Evolutionary conservation across 2,888 invertebrate genomes (phyloP).

Genomic region (Nomada lathburiana): DNA sequence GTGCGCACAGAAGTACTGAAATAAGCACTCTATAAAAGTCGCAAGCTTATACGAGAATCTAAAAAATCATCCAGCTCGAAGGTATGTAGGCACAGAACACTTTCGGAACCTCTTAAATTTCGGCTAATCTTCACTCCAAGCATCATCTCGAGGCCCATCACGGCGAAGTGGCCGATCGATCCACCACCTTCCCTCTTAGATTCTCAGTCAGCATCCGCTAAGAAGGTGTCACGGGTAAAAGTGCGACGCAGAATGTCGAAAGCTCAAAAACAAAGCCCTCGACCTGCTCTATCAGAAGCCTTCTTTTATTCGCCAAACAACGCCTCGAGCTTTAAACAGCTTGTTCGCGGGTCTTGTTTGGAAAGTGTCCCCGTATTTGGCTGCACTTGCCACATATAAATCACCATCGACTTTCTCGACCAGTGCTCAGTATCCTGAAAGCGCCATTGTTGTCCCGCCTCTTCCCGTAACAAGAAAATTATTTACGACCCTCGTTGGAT

Average conservation of each 20-base stretch:
- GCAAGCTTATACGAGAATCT: too few species aligned
- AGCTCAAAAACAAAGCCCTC: not conserved
- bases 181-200: not conserved
- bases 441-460: not conserved
- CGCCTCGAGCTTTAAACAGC: slow-evolving; percentile 1
- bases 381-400: slow-evolving; percentile 1
- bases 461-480: slow-evolving; percentile 31
- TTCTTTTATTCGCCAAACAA: not conserved
- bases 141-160: not conserved
- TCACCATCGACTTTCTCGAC: slow-evolving; percentile 3
- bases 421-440: not conserved
- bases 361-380: not conserved
- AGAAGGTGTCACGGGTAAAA: not conserved
- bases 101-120: not conserved
- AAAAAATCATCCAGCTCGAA: not conserved
- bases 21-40: not conserved
- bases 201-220: not conserved
- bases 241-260: not conserved
- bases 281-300: not conserved
- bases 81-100: not conserved
- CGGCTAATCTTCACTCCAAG: not conserved
- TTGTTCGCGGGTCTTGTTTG: not conserved
- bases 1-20: too few species aligned
- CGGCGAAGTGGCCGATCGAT: not conserved
- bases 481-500: slow-evolving; percentile 21